Evolutionary conservation across 2,113 vertebrate genomes (phyloP), one percentile per base, ranked within the genome.

Genomic region (Brachyhypopomus occidentalis): DNA sequence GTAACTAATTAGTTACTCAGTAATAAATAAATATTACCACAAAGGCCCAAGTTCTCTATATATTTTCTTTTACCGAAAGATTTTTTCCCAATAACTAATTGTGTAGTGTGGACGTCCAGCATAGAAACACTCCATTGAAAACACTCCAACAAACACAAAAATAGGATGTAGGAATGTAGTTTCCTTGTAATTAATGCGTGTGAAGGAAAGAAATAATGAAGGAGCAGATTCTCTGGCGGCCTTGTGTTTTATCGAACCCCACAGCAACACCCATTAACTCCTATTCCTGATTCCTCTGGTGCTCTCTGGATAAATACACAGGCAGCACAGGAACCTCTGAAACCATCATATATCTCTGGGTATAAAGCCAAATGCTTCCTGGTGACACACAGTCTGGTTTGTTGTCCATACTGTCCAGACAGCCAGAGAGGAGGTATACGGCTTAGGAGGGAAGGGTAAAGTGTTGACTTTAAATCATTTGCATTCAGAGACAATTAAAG

Each of bases 401-500:
- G 64, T 64, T 27, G 23, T 19, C 20, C 23, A 9, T 27, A 4
- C 1, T 30, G 27, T 64, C 62, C 16, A 25, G 4, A 4, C 9
- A n/a, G 27, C 5, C 23, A 64, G 75, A 30, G 59, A 23, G 23
- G 23, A 52, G 74, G 2, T 16, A 27, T 45, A 4, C 0, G 1
- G 6, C 11, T 19, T 58, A 16, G 64, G n/a, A 19, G 6, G 23
- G 22, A 75, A 62, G 77, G 36, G 20, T 11, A 41, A 80, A 1
- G 27, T 12, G 30, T 63, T 20, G 58, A 38, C 63, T 78, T 25
- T 23, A n/a, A 41, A 0, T 0, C 72, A 38, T 79, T 62, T 59
- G 17, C 67, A 88, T 87, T 90, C 84, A 36, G 87, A 89, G 90
- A 81, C 84, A 81, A 86, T 88, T 89, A 38, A 81, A 84, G 80